A percentile compares a stretch with the other conserved stretches of the same genome.
Evolutionary conservation across 1,140 invertebrate genomes (phyloP).

Genomic region (Drosophila persimilis): DNA sequence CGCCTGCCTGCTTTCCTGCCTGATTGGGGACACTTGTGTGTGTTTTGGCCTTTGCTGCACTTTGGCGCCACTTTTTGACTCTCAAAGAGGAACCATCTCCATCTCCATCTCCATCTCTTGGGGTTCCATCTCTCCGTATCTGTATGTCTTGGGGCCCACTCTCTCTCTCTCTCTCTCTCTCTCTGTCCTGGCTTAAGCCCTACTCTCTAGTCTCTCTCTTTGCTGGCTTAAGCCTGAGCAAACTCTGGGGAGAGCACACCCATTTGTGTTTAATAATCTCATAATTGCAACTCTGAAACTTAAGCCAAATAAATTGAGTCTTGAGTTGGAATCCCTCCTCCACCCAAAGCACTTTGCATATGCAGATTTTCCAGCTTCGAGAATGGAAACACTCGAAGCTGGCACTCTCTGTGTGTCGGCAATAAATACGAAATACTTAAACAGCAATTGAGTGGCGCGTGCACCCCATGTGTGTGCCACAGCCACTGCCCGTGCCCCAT

Average conservation of each 20-base stretch:
- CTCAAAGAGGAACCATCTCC: conserved; percentile 4
- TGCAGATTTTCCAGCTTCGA: neutral
- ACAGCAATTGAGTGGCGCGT: conserved; percentile 63
- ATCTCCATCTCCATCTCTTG: too few species aligned
- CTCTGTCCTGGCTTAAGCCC: too few species aligned
- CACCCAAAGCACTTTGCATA: neutral
- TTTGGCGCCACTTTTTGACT: conserved; percentile 19
- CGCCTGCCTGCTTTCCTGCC: neutral
- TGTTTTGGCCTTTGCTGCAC: conserved; percentile 18
- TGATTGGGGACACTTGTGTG: conserved; percentile 33
- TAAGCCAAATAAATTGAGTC: conserved; percentile 56
- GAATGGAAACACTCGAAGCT: neutral
- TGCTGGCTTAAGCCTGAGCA: conserved; percentile 10
- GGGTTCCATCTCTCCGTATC: too few species aligned
- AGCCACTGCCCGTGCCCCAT: neutral
- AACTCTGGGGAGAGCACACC: conserved; percentile 18
- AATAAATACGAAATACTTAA: conserved; percentile 77
- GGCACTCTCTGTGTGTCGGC: conserved; percentile 14
- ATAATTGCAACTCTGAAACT: conserved; percentile 60
- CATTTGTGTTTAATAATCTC: conserved; percentile 58
- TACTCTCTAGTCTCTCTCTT: too few species aligned
- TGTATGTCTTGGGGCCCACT: too few species aligned
- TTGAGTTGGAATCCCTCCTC: conserved; percentile 20
- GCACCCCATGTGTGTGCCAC: conserved; percentile 54
- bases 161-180: too few species aligned